Evolutionary conservation across 2,113 vertebrate species (phyloP).

Genomic region (Nettapus auritus): DNA sequence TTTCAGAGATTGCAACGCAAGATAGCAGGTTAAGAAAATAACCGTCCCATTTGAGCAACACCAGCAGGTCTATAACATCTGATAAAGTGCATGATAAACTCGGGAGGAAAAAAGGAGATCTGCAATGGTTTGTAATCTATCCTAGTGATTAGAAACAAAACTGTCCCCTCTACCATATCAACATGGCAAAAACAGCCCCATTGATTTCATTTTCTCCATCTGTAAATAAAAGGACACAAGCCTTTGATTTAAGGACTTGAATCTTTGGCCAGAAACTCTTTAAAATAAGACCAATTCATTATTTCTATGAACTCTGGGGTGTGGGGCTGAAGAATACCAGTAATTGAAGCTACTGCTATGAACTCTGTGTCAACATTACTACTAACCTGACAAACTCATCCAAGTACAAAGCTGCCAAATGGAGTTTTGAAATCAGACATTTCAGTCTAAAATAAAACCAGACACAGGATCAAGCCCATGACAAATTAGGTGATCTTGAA

Average conservation of each 20-base stretch:
- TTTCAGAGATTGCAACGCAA: neutral
- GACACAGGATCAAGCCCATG: neutral
- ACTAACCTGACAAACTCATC: neutral
- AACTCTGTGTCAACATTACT: neutral
- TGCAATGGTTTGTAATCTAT: neutral
- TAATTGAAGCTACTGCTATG: neutral
- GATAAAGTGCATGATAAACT: slow-evolving; percentile 50
- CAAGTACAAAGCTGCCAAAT: neutral
- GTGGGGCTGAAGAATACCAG: neutral
- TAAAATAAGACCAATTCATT: neutral
- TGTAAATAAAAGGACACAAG: neutral
- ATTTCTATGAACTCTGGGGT: neutral
- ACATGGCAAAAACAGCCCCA: neutral
- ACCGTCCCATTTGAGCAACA: neutral
- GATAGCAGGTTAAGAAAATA: slow-evolving; percentile 42
- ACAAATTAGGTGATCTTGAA: neutral
- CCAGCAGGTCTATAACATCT: neutral
- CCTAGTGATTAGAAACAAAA: neutral
- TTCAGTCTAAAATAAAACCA: neutral
- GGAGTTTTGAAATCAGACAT: neutral
- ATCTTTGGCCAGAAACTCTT: neutral
- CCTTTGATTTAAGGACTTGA: neutral
- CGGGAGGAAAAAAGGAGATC: neutral
- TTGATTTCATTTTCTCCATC: neutral
- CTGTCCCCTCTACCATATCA: neutral